These are phyloP conservation scores for Ichneumoninae sp. DNA, from an alignment of 2,888 invertebrate genomes.

Conservation along the genomic window DNA sequence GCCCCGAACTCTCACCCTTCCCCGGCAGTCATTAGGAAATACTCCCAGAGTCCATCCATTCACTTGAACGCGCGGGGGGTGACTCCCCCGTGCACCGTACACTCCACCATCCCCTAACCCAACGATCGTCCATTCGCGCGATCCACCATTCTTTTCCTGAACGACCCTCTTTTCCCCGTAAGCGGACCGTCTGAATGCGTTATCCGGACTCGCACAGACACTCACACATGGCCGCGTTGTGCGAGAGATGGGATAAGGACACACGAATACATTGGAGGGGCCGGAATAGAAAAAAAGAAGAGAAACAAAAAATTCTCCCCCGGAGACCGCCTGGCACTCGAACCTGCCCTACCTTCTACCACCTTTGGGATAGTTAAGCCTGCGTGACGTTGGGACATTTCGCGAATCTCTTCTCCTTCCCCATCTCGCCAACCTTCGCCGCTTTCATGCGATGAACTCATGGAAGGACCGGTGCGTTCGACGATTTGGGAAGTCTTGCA, in stretches of 20 bases:
- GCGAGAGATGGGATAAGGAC: slow-evolving; percentile 34
- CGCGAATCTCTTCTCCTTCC: slow-evolving; percentile 42
- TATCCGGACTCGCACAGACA: not conserved
- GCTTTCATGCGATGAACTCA: not conserved
- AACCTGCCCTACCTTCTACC: slow-evolving; percentile 28
- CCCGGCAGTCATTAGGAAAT: slow-evolving; percentile 81
- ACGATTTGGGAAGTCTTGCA: not conserved
- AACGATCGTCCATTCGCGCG: slow-evolving; percentile 37
- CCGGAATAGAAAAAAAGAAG: not conserved
- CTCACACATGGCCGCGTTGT: not conserved
- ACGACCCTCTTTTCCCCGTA: slow-evolving; percentile 40
- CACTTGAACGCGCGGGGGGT: slow-evolving; percentile 65
- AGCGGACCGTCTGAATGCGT: slow-evolving; percentile 18
- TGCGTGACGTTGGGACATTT: slow-evolving; percentile 50
- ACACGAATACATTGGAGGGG: slow-evolving; percentile 10
- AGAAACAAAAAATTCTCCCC: slow-evolving; percentile 29
- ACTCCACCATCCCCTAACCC: slow-evolving; percentile 50
- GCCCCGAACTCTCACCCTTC: slow-evolving; percentile 64
- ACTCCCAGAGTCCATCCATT: slow-evolving; percentile 80
- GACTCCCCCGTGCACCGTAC: slow-evolving; percentile 64
- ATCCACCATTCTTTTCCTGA: slow-evolving; percentile 43
- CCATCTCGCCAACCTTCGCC: slow-evolving; percentile 13
- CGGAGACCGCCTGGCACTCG: slow-evolving; percentile 30
- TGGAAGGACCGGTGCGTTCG: not conserved
- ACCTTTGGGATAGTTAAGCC: slow-evolving; percentile 14